Percentiles rank a stretch among this genome's conserved stretches.
phyloP scores from a whole-genome alignment of 2,113 vertebrate genomes.

The Rhynchomys soricoides region DNA sequence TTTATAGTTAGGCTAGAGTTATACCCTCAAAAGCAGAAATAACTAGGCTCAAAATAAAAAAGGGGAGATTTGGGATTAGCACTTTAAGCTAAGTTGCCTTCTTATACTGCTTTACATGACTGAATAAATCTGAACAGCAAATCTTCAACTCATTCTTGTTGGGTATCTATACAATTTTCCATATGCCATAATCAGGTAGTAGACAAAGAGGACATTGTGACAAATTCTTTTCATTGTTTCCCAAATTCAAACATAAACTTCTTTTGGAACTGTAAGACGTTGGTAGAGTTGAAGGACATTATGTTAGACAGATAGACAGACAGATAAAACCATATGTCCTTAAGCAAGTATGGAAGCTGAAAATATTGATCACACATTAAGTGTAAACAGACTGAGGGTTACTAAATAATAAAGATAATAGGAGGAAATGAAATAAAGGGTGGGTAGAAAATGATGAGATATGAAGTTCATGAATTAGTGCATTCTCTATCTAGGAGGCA shows the following conservation, averaged over 20 bases:
- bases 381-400: neutral
- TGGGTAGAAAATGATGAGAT: too few species aligned
- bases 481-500: neutral
- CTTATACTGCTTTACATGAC: fast-evolving
- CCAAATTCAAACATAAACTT: neutral
- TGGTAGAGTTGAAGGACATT: neutral
- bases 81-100: neutral
- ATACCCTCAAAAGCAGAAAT: neutral
- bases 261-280: neutral
- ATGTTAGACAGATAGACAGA: neutral
- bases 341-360: neutral
- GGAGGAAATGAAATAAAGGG: too few species aligned
- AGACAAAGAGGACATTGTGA: neutral
- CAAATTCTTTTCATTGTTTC: neutral
- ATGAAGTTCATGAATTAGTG: neutral
- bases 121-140: neutral
- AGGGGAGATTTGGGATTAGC: neutral
- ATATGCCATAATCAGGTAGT: neutral
- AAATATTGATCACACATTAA: neutral
- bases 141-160: neutral
- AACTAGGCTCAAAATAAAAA: neutral
- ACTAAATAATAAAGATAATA: neutral
- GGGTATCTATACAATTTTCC: neutral
- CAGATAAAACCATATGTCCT: neutral
- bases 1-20: neutral